Conservation (phyloP, 2,888 invertebrate genomes). For the Minunthozetes semirufus region DNA sequence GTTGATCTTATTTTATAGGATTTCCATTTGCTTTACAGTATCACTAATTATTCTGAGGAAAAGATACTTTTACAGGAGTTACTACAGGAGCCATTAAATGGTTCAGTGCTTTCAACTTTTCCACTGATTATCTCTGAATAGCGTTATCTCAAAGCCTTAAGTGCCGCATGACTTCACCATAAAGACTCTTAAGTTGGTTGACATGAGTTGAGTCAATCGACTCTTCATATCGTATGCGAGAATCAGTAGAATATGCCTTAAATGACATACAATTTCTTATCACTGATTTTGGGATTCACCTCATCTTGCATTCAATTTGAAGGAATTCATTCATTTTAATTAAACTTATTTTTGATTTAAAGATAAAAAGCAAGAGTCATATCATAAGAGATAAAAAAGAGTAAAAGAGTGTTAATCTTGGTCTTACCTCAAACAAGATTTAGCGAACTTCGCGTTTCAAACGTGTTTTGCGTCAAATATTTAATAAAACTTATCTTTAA, state of each 20-base stretch:
- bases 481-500: too few species aligned
- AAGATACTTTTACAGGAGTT: constrained; percentile 11
- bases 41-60: neutral
- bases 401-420: too few species aligned
- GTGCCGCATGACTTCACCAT: neutral
- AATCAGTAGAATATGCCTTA: neutral
- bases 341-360: neutral
- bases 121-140: neutral
- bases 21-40: neutral
- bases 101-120: constrained; percentile 16
- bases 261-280: neutral
- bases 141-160: neutral
- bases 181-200: neutral
- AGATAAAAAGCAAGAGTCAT: neutral
- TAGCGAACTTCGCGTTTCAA: too few species aligned
- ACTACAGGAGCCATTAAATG: neutral
- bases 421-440: too few species aligned
- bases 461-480: too few species aligned
- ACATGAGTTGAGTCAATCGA: neutral
- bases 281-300: neutral
- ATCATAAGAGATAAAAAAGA: too few species aligned
- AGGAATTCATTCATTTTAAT: neutral
- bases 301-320: neutral
- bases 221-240: neutral
- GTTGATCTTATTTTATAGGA: neutral